A percentile compares a stretch with the other conserved stretches of the same genome.
phyloP scores from a whole-genome alignment of 2,113 vertebrate species.

The Falcunculus frontatus region DNA sequence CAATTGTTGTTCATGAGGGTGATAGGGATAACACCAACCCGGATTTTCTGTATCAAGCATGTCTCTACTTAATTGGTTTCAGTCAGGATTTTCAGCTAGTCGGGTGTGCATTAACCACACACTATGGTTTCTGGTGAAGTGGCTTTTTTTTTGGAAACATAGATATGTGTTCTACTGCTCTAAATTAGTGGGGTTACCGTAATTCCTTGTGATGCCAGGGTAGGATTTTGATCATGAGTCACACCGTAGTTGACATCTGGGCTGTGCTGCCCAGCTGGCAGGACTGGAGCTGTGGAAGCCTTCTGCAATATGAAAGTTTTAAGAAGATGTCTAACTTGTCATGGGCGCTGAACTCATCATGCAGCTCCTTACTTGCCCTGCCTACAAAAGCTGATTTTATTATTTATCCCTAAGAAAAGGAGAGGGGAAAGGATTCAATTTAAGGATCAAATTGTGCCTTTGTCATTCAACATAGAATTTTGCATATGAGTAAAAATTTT shows the following conservation, averaged over 20 bases:
- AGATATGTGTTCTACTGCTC: neutral
- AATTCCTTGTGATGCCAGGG: neutral
- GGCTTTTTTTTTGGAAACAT: neutral
- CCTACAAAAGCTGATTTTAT: neutral
- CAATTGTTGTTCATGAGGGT: neutral
- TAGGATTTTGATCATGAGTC: neutral
- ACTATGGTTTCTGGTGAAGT: neutral
- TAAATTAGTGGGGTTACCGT: neutral
- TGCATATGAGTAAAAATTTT: neutral
- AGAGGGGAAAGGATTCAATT: neutral
- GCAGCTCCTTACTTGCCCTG: neutral
- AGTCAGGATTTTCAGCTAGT: neutral
- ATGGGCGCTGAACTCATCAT: neutral
- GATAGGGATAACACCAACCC: neutral
- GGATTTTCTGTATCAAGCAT: accelerated
- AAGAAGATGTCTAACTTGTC: neutral
- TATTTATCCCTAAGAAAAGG: neutral
- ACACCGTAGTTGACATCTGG: neutral
- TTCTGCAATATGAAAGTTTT: neutral
- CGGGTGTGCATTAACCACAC: neutral
- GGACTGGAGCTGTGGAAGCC: neutral
- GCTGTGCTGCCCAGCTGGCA: neutral
- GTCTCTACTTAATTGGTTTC: neutral
- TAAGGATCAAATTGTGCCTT: neutral
- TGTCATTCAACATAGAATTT: neutral